Evolutionary conservation across 2,888 invertebrate genomes (phyloP), one percentile per base, ranked within the genome.

Genomic region (Drosophila nr. perissopoda): DNA sequence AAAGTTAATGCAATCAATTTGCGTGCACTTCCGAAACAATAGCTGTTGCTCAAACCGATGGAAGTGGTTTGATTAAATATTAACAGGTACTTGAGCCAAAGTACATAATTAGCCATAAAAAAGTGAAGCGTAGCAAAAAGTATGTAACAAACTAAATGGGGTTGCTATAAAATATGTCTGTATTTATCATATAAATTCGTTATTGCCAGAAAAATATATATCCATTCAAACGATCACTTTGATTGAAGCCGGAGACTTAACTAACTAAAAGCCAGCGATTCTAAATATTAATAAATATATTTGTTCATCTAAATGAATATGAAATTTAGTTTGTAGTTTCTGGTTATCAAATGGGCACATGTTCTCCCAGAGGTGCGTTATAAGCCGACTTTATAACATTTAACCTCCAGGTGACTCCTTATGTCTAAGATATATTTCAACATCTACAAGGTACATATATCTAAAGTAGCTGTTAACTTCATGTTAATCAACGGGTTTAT

Each of bases 41-140:
- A 25, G 46, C 46, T 46, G 16, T 16, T 16, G 25, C 25, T 46
- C 25, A 25, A 46, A 25, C 16, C 4, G 46, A 16, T 46, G 46
- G 8, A 25, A 25, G 4, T 16, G 46, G 4, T 25, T 46, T 46
- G 25, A 46, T 46, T 46, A 46, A 46, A 46, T 46, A 16, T 46
- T 25, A 46, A 46, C 25, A 68, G 69, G 65, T 75, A 80, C 74
- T 82, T 82, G 61, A 78, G 34, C 6, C 13, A 4, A 52, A 64
- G 49, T 61, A 56, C 69, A 36, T 64, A 53, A 29, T 53, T 13
- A 21, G 21, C 21, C 42, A 25, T 18, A 2, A 4, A 21, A 8
- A 16, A 1, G 5, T 6, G 10, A 6, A 2, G 18, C 18, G 6
- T n/a, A 4, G 4, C 18, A 49, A 1, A 5, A 3, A 6, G 5